Evolutionary conservation across 2,797 vertebrate species (phyloP).

Genomic region (Periophthalmus magnuspinnatus): DNA sequence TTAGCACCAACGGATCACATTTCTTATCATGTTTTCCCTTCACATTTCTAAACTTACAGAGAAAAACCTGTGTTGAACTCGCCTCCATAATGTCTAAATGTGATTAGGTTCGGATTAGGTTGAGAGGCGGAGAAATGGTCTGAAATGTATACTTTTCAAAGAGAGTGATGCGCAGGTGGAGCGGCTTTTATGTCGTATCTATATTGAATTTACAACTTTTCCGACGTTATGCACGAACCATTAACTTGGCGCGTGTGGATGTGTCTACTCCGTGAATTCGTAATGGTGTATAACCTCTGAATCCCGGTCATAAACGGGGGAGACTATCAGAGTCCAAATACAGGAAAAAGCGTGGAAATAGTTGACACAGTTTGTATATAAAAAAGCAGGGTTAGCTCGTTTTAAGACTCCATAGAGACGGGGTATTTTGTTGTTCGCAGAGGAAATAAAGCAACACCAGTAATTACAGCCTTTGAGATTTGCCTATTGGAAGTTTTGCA

Average conservation of each 20-base stretch:
- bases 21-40: slow-evolving; percentile 15
- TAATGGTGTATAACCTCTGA: neutral
- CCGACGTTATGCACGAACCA: neutral
- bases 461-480: neutral
- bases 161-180: neutral
- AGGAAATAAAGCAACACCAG: neutral
- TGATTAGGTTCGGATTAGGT: neutral
- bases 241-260: neutral
- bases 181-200: neutral
- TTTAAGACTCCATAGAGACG: neutral
- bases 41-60: slow-evolving; percentile 20
- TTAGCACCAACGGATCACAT: slow-evolving; percentile 33
- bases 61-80: neutral
- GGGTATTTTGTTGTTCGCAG: neutral
- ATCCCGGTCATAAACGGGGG: neutral
- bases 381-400: neutral
- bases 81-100: neutral
- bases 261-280: neutral
- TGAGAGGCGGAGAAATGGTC: neutral
- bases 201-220: slow-evolving; percentile 4
- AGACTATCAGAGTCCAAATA: neutral
- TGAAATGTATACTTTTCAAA: slow-evolving; percentile 2
- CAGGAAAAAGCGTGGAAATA: neutral
- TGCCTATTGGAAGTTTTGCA: neutral
- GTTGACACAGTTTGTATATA: neutral